Evolutionary conservation across 2,888 invertebrate species (phyloP).

Genomic region (Bombylius discolor): DNA sequence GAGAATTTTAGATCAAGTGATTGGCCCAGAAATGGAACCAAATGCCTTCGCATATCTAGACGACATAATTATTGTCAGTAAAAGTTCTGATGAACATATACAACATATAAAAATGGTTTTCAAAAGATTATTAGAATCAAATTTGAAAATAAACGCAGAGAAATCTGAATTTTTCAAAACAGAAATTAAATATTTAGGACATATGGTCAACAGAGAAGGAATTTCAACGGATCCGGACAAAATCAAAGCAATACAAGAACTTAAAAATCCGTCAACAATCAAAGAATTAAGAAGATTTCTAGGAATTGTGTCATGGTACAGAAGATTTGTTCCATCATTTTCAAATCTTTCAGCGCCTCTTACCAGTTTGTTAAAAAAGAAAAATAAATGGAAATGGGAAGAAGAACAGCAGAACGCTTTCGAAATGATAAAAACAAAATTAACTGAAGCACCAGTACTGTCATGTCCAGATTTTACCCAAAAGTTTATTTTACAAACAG

Average conservation of each 20-base stretch:
- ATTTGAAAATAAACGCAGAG: neutral
- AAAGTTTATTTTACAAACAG: neutral
- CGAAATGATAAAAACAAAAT: neutral
- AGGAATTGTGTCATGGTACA: neutral
- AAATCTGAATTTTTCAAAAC: neutral
- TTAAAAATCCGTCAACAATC: neutral
- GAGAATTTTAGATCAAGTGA: neutral
- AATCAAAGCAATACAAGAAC: neutral
- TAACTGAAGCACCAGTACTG: neutral
- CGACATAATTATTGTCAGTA: constrained; percentile 2
- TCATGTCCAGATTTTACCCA: neutral
- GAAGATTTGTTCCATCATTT: constrained; percentile 1
- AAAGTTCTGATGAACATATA: constrained; percentile 1
- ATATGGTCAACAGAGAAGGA: neutral
- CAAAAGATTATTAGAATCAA: neutral
- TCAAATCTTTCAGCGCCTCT: neutral
- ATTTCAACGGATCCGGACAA: constrained; percentile 1
- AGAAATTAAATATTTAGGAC: constrained; percentile 3
- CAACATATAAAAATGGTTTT: constrained; percentile 1
- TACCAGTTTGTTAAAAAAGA: neutral
- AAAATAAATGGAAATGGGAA: neutral
- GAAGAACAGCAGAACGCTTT: neutral
- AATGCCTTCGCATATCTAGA: constrained; percentile 5
- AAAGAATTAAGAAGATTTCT: too few species aligned
- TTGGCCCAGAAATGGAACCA: neutral